Percentiles rank a stretch among this genome's conserved stretches.
Evolutionary conservation across 1,140 invertebrate genomes (phyloP).

Genomic region (Drosophila punjabiensis): DNA sequence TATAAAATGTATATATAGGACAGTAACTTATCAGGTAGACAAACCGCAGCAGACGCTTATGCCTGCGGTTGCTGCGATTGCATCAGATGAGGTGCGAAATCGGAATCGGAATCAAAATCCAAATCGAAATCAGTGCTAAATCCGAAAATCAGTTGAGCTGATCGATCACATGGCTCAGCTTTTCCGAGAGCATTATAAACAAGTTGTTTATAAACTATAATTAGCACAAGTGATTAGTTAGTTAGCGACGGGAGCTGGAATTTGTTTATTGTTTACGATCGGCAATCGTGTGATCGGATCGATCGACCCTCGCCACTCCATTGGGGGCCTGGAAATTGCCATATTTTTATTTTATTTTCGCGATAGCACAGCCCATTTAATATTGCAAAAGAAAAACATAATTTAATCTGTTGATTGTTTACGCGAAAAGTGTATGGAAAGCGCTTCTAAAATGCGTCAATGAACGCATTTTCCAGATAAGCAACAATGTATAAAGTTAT

Average conservation of each 20-base stretch:
- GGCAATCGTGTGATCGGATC: constrained; percentile 53
- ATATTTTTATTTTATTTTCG: neutral
- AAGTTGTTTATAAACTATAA: constrained; percentile 56
- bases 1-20: constrained; percentile 1
- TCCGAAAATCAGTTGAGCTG: constrained; percentile 35
- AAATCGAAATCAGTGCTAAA: constrained; percentile 24
- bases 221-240: constrained; percentile 54
- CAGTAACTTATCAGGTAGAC: constrained; percentile 56
- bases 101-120: constrained; percentile 25
- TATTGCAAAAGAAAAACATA: constrained; percentile 61
- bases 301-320: constrained; percentile 55
- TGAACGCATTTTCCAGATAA: constrained; percentile 76
- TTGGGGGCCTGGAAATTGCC: constrained; percentile 49
- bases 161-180: constrained; percentile 35
- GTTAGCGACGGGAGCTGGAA: constrained; percentile 30
- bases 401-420: constrained; percentile 77
- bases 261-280: constrained; percentile 57
- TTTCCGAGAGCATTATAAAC: constrained; percentile 42
- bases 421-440: constrained; percentile 58
- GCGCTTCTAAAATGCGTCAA: constrained; percentile 68
- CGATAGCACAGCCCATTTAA: constrained; percentile 66
- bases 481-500: constrained; percentile 19
- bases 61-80: constrained; percentile 57
- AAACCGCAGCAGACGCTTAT: constrained; percentile 58
- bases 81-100: constrained; percentile 59